phyloP scores from a whole-genome alignment of 2,888 invertebrate genomes.

The Cyclophora punctaria region DNA sequence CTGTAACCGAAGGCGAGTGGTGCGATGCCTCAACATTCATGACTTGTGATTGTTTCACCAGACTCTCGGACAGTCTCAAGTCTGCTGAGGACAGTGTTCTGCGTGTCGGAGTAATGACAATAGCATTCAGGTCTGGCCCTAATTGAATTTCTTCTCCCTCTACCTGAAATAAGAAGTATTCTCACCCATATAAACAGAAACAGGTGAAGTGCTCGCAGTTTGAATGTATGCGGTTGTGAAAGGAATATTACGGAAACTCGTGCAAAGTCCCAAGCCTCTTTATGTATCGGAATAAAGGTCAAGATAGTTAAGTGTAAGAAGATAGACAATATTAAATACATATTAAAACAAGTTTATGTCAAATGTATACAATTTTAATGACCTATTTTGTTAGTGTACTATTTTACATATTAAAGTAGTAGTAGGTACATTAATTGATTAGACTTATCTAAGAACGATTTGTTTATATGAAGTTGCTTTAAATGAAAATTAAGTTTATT shows the following conservation, averaged over 20 bases:
- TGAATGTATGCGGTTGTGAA: conserved; percentile 22
- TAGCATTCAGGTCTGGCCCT: conserved; percentile 69
- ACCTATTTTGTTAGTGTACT: conserved; percentile 40
- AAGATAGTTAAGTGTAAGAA: conserved; percentile 26
- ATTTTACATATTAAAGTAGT: conserved; percentile 21
- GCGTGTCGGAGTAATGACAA: conserved; percentile 68
- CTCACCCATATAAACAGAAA: conserved; percentile 71
- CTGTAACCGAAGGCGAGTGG: conserved; percentile 73
- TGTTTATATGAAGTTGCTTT: conserved; percentile 13
- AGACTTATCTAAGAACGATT: conserved; percentile 26
- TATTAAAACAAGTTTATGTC: conserved; percentile 52
- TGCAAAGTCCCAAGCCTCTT: conserved; percentile 73
- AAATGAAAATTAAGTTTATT: conserved; percentile 9
- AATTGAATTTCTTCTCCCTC: conserved; percentile 71
- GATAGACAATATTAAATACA: conserved; percentile 26
- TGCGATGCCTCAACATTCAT: conserved; percentile 74
- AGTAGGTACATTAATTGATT: conserved; percentile 35
- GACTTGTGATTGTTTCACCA: conserved; percentile 60
- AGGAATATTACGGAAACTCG: conserved; percentile 34
- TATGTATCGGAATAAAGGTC: conserved; percentile 53
- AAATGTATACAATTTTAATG: conserved; percentile 48
- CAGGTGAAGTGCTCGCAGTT: conserved; percentile 25
- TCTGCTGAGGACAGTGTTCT: conserved; percentile 66
- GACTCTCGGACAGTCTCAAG: conserved; percentile 66
- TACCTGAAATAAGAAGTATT: conserved; percentile 74